phyloP scores from a whole-genome alignment of 2,113 vertebrate genomes.

The Taxidea taxus region DNA sequence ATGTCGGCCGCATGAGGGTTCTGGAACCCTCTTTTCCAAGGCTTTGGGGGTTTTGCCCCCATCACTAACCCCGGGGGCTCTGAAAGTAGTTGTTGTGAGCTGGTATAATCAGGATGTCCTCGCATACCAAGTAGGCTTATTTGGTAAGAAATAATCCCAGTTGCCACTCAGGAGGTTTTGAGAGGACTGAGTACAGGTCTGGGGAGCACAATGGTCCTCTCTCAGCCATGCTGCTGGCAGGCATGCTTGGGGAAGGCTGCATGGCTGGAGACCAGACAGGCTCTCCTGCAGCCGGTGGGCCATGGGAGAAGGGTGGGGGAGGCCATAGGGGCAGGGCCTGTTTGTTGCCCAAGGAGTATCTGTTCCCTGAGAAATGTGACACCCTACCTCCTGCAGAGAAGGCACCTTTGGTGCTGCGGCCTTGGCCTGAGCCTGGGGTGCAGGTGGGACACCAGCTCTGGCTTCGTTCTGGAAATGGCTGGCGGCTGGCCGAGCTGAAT shows the following conservation, averaged over 20 bases:
- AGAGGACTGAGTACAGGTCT: background rate
- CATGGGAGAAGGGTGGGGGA: accelerated
- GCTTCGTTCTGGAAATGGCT: constrained; percentile 37
- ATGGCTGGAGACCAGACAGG: accelerated
- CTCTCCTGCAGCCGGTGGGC: accelerated
- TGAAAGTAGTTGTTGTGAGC: background rate
- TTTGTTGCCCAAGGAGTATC: background rate
- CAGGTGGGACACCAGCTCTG: background rate
- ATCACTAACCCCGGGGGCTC: accelerated
- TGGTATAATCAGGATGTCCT: too few species aligned
- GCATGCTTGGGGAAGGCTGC: accelerated
- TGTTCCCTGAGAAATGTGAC: background rate
- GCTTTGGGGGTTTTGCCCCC: background rate
- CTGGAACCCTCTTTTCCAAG: background rate
- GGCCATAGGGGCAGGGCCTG: background rate
- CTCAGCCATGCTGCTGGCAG: background rate
- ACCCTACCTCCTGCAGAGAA: background rate
- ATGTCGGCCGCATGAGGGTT: accelerated
- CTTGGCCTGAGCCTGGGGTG: accelerated
- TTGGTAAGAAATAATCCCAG: background rate
- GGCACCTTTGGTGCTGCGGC: background rate
- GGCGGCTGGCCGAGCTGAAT: background rate
- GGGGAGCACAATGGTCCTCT: accelerated
- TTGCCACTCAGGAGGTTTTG: background rate
- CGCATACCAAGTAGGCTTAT: accelerated